Conservation (phyloP, 2,113 vertebrate species). For the Neolamprologus tretocephalus region DNA sequence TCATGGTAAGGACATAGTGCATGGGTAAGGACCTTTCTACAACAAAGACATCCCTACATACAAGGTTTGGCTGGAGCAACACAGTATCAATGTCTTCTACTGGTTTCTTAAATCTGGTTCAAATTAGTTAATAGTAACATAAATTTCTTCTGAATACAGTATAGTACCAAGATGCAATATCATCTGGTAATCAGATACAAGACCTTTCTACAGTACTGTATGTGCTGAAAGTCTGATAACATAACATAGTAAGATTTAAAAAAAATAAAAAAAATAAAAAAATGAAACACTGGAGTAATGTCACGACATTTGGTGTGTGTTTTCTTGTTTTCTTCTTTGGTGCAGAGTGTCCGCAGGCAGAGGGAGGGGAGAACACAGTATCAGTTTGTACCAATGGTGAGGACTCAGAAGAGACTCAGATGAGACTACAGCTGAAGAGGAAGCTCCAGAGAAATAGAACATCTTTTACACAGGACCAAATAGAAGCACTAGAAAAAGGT, state of each 20-base stretch:
- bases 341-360: constrained; percentile 86
- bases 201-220: neutral
- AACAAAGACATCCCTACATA: neutral
- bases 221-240: neutral
- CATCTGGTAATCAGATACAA: neutral
- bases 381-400: constrained; percentile 90
- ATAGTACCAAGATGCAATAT: neutral
- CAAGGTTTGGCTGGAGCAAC: neutral
- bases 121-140: neutral
- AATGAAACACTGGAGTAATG: neutral
- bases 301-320: neutral
- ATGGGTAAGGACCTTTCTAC: neutral
- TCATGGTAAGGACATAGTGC: neutral
- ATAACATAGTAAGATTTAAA: fast-evolving
- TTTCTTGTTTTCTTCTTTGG: neutral
- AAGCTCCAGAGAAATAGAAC: constrained; percentile 97
- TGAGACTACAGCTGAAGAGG: constrained; percentile 96
- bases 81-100: neutral
- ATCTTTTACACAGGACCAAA: constrained; percentile 98
- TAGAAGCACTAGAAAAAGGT: constrained; percentile 99
- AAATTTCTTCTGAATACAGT: neutral
- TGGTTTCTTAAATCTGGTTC: neutral
- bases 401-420: constrained; percentile 95
- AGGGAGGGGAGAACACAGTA: constrained; percentile 88
- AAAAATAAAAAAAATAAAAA: neutral